phyloP scores from a whole-genome alignment of 23 tunicate genomes.

The Halocynthia roretzi region DNA sequence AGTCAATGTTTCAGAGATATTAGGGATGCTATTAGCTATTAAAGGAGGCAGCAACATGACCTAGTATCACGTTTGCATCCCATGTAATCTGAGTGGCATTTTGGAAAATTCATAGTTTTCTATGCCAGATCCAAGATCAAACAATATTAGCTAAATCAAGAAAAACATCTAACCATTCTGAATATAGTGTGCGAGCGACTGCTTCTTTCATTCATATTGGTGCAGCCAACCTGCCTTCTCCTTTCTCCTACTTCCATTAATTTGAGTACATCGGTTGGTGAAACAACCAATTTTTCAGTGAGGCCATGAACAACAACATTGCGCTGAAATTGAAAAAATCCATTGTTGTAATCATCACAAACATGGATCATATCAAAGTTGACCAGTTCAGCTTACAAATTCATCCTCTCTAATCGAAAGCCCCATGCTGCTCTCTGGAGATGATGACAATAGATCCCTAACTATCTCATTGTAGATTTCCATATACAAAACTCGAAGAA shows the following conservation, averaged over 20 bases:
- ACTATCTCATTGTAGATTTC: constrained; percentile 88
- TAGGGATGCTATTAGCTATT: too few relatives aligned
- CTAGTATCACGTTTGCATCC: too few relatives aligned
- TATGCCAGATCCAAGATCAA: too few relatives aligned
- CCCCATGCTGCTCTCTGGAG: constrained; percentile 16
- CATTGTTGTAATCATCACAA: background rate
- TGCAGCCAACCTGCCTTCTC: constrained; percentile 51
- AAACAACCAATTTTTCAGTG: constrained; percentile 60
- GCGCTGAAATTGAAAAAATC: constrained; percentile 27
- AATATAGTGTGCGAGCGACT: constrained; percentile 91
- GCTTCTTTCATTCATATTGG: constrained; percentile 81
- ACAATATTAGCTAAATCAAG: background rate
- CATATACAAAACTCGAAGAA: constrained; percentile 66
- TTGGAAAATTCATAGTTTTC: too few relatives aligned
- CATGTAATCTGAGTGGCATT: too few relatives aligned
- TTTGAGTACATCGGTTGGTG: constrained; percentile 49
- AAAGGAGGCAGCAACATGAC: too few relatives aligned
- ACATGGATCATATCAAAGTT: background rate
- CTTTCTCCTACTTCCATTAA: constrained; percentile 47
- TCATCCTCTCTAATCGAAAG: constrained; percentile 67
- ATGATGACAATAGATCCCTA: constrained; percentile 50
- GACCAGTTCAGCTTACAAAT: constrained; percentile 47
- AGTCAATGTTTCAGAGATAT: too few relatives aligned
- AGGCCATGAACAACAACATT: constrained; percentile 57
- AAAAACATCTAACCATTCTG: constrained; percentile 38